These are phyloP conservation scores for Nannobrachium achirus DNA, from an alignment of 2,113 vertebrate genomes.

Conservation along the genomic window DNA sequence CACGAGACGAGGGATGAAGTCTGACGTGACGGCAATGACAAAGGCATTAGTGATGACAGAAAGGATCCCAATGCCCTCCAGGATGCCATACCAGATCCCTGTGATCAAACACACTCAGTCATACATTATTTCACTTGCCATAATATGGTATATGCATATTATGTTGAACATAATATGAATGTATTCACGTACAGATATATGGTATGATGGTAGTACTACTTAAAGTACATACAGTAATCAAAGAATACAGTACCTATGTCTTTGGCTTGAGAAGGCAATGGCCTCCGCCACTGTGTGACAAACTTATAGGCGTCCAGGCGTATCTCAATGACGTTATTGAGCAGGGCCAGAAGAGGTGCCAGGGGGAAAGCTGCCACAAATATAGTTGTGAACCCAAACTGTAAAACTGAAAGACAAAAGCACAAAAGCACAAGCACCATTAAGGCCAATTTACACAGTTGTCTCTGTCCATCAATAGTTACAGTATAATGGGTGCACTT, in stretches of 20 bases:
- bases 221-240: no score
- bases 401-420: constrained; percentile 86
- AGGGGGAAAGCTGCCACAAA: constrained; percentile 97
- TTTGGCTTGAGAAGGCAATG: constrained; percentile 93
- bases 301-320: constrained; percentile 97
- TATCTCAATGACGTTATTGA: constrained; percentile 98
- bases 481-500: no score
- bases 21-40: constrained; percentile 95
- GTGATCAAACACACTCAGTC: constrained; percentile 45
- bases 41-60: constrained; percentile 97
- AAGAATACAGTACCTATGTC: constrained; percentile 87
- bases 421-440: not conserved
- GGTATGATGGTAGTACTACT: no score
- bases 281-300: constrained; percentile 93
- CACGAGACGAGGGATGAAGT: constrained; percentile 96
- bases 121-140: not conserved
- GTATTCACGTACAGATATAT: no score
- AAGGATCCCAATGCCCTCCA: constrained; percentile 94
- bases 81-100: constrained; percentile 97
- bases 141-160: not conserved
- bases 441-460: no score
- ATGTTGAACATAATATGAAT: no score
- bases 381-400: constrained; percentile 97
- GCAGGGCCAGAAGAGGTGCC: constrained; percentile 92
- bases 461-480: no score